Evolutionary conservation across 1,140 invertebrate genomes (phyloP).

Genomic region (Sarcophaga bullata): DNA sequence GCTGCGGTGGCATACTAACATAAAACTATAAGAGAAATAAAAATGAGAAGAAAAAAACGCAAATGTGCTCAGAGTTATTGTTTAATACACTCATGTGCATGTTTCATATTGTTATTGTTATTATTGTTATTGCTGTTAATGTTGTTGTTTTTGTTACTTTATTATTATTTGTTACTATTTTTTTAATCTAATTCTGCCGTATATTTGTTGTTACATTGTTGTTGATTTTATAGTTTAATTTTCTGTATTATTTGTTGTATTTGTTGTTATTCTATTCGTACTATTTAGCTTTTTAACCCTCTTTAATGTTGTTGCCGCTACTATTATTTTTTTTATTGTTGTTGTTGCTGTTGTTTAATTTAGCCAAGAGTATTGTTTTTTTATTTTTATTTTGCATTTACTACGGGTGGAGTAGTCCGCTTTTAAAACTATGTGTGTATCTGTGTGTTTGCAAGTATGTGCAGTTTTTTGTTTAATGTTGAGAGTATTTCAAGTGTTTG

Average conservation of each 20-base stretch:
- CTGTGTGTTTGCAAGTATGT: background rate
- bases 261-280: constrained; percentile 12
- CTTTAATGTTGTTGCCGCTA: constrained; percentile 15
- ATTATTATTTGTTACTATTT: background rate
- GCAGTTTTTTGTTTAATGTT: background rate
- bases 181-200: constrained; percentile 38
- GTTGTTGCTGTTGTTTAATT: constrained; percentile 18
- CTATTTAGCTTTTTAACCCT: constrained; percentile 34
- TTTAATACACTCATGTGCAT: background rate
- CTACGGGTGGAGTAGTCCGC: constrained; percentile 16
- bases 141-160: background rate
- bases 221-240: background rate
- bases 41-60: too few species aligned
- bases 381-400: constrained; percentile 14
- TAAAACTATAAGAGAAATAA: too few species aligned
- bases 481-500: constrained; percentile 10
- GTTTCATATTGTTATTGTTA: background rate
- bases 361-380: background rate
- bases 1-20: too few species aligned
- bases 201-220: too few species aligned
- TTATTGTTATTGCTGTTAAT: background rate
- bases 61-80: constrained; percentile 6
- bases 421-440: background rate
- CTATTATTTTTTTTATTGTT: background rate
- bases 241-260: background rate